Evolutionary conservation across 1,140 invertebrate species (phyloP).

Genomic region (Andrena cerasifolii): DNA sequence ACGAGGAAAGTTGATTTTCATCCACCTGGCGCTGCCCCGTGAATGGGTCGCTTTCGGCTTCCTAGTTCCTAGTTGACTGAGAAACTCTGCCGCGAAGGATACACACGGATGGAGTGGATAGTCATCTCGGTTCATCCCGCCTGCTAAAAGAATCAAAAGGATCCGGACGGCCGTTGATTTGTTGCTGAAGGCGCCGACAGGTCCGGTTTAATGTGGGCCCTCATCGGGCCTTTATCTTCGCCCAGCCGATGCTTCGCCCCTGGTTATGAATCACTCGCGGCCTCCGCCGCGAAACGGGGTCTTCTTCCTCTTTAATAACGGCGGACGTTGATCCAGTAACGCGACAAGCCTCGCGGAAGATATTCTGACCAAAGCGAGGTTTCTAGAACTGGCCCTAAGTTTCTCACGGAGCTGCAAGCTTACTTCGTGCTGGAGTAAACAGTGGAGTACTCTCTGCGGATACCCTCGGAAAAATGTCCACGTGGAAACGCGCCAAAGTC

Average conservation of each 20-base stretch:
- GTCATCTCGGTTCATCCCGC: constrained; percentile 5
- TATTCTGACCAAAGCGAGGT: no score
- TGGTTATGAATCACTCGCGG: constrained; percentile 14
- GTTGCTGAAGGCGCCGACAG: constrained; percentile 51
- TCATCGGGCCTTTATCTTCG: constrained; percentile 1
- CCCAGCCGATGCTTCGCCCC: no score
- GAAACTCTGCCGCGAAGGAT: not conserved
- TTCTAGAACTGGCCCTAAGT: no score
- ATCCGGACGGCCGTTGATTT: constrained; percentile 45
- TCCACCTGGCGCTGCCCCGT: not conserved
- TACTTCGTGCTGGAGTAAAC: no score
- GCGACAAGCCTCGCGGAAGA: no score
- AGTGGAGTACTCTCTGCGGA: no score
- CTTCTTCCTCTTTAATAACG: no score
- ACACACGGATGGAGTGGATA: constrained; percentile 1
- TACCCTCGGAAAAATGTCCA: no score
- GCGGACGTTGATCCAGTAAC: no score
- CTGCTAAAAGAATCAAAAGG: constrained; percentile 33
- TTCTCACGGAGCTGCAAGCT: no score
- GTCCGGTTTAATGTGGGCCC: constrained; percentile 50
- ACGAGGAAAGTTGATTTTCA: not conserved
- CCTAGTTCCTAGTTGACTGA: not conserved
- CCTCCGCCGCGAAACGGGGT: no score
- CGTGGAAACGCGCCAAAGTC: no score
- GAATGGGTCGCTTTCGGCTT: not conserved